Evolutionary conservation across 2,797 vertebrate genomes (phyloP), one percentile per base, ranked within the genome.

Genomic region (Selene dorsalis): DNA sequence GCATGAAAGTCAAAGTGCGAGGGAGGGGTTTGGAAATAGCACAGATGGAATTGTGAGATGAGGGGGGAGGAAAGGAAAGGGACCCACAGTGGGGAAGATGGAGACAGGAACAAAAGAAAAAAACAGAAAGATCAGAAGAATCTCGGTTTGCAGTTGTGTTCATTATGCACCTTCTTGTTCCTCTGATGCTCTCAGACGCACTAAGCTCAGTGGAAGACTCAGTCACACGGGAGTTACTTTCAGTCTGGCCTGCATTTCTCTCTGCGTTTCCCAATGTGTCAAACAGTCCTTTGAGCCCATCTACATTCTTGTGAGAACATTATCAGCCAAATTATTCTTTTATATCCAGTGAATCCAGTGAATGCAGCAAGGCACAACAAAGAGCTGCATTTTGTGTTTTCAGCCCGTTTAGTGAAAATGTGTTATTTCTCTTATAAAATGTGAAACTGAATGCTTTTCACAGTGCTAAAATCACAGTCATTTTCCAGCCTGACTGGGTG

Each of bases 1-100:
- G 66, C 50, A 72, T 67, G 69, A 90, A 90, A 71, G 93, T 92
- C 80, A 95, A 94, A 91, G 95, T 94, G 91, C 30, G 47, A 73
- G 39, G 47, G 61, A 80, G 75, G 66, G 69, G 77, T 72, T 63
- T 59, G 45, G 56, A 75, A 82, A 85, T 83, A 85, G 79, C 79
- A 87, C 79, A 70, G 81, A 43, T 75, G 79, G 82, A 79, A 87
- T 85, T 81, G 82, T 53, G 67, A 80, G 48, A 83, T 11, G 68
- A 73, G n/a, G 65, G 64, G 56, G 41, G 56, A 58, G 60, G 43
- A 4, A 41, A 63, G 68, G 53, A 48, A n/a, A 65, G 61, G 4
- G 17, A 83, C 69, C 68, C 63, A 66, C 69, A 63, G 82, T 18
- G 45, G 48, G 79, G 69, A 71, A 82, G 72, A 75, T 30, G 32